phyloP scores from a whole-genome alignment of 1,140 invertebrate genomes.

The Pentalonia nigronervosa region DNA sequence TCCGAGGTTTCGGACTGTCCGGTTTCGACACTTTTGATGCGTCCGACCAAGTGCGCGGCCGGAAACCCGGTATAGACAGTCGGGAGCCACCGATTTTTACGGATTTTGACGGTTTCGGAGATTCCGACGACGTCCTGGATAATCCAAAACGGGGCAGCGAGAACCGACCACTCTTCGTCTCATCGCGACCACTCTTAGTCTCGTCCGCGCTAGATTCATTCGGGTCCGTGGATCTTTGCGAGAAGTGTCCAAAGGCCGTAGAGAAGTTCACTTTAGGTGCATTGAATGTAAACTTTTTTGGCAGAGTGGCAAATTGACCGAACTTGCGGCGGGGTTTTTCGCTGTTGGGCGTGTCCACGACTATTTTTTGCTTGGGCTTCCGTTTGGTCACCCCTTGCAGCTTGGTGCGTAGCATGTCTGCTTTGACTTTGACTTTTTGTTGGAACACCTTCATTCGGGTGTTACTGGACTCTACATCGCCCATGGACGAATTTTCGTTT shows the following conservation, averaged over 20 bases:
- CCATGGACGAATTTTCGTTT: slow-evolving; percentile 37
- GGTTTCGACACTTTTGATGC: slow-evolving; percentile 53
- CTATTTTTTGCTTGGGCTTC: slow-evolving; percentile 42
- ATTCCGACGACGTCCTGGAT: slow-evolving; percentile 64
- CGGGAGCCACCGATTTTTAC: slow-evolving; percentile 24
- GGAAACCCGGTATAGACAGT: slow-evolving; percentile 1
- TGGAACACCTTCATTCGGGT: slow-evolving; percentile 44
- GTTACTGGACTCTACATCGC: neutral
- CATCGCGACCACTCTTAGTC: slow-evolving; percentile 59
- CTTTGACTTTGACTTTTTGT: slow-evolving; percentile 44
- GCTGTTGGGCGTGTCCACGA: neutral
- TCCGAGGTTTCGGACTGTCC: slow-evolving; percentile 60
- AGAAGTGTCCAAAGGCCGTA: neutral
- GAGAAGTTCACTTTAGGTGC: slow-evolving; percentile 34
- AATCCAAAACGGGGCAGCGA: slow-evolving; percentile 17
- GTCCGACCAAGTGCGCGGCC: slow-evolving; percentile 54
- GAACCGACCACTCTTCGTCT: slow-evolving; percentile 59
- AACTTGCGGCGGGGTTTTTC: neutral
- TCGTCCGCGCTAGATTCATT: neutral
- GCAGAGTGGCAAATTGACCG: slow-evolving; percentile 35
- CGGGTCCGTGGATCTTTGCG: neutral
- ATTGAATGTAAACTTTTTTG: slow-evolving; percentile 45
- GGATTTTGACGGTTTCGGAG: slow-evolving; percentile 63
- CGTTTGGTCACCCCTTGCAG: slow-evolving; percentile 32
- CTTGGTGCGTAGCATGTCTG: slow-evolving; percentile 5